Conservation (phyloP, 1,140 invertebrate genomes). For the Saccostrea glomerata region DNA sequence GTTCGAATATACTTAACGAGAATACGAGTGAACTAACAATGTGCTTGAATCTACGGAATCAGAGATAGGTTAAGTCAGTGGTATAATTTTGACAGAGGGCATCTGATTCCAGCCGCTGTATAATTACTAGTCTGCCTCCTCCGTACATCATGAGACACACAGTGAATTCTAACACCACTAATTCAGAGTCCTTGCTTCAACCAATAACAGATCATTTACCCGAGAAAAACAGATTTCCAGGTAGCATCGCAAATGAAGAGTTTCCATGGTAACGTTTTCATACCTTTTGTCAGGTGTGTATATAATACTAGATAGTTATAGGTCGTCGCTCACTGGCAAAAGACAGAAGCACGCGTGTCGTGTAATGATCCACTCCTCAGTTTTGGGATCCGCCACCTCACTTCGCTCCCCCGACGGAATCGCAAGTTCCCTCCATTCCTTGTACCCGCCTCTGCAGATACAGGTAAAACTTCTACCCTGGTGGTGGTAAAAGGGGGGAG, state of each 20-base stretch:
- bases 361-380: constrained; percentile 28
- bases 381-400: constrained; percentile 20
- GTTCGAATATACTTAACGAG: no score
- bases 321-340: not conserved
- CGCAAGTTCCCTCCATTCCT: not conserved
- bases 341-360: not conserved
- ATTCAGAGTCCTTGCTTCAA: not conserved
- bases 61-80: not conserved
- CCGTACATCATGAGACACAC: not conserved
- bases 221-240: constrained; percentile 28
- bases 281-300: constrained; percentile 29
- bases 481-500: not conserved
- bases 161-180: not conserved
- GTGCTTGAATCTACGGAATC: no score
- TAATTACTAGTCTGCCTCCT: not conserved
- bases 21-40: no score
- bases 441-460: not conserved
- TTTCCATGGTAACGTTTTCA: constrained; percentile 30
- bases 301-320: constrained; percentile 14
- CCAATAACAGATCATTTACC: constrained; percentile 19
- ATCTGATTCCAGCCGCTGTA: not conserved
- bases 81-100: not conserved
- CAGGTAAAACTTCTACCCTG: not conserved
- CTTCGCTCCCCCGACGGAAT: constrained; percentile 7
- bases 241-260: constrained; percentile 29